phyloP scores from a whole-genome alignment of 2,113 vertebrate genomes.

The Tychaedon coryphoeus region DNA sequence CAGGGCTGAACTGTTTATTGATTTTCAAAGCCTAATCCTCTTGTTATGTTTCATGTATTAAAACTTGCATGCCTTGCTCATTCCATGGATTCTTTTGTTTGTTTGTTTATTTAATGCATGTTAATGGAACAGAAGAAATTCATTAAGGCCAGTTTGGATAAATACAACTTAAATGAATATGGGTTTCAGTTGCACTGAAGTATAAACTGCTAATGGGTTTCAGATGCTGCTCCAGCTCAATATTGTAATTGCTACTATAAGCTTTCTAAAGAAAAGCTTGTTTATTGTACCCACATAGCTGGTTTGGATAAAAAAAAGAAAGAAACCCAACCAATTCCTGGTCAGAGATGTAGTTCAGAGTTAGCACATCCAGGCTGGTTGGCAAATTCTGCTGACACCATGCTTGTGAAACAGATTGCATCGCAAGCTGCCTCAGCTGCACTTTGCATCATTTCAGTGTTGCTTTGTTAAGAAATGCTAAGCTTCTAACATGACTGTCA shows the following conservation, averaged over 20 bases:
- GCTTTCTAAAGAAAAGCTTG: slow-evolving; percentile 14
- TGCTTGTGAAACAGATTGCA: slow-evolving; percentile 59
- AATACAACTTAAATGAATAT: not conserved
- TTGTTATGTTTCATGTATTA: slow-evolving; percentile 63
- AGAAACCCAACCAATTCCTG: not conserved
- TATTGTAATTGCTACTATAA: slow-evolving; percentile 36
- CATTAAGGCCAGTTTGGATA: slow-evolving; percentile 66
- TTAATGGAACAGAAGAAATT: slow-evolving; percentile 68
- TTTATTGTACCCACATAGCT: slow-evolving; percentile 31
- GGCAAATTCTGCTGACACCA: slow-evolving; percentile 57
- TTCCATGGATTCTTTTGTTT: slow-evolving; percentile 55
- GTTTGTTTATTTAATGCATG: slow-evolving; percentile 68
- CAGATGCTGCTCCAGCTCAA: slow-evolving; percentile 62
- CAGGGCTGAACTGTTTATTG: slow-evolving; percentile 61
- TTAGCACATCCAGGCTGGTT: slow-evolving; percentile 53
- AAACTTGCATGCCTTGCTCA: slow-evolving; percentile 70
- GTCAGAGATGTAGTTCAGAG: slow-evolving; percentile 12
- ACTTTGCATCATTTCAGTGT: slow-evolving; percentile 40
- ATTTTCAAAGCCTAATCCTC: slow-evolving; percentile 65
- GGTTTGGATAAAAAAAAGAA: not conserved
- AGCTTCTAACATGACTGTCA: slow-evolving; percentile 6
- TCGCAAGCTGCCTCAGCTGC: slow-evolving; percentile 45
- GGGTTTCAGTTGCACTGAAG: slow-evolving; percentile 42
- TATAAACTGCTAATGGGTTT: slow-evolving; percentile 73
- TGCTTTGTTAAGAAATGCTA: slow-evolving; percentile 47